Base-by-base conservation (phyloP, 64 coral and sea anemone genomes). In the Dendrophyllia cribrosa region DNA sequence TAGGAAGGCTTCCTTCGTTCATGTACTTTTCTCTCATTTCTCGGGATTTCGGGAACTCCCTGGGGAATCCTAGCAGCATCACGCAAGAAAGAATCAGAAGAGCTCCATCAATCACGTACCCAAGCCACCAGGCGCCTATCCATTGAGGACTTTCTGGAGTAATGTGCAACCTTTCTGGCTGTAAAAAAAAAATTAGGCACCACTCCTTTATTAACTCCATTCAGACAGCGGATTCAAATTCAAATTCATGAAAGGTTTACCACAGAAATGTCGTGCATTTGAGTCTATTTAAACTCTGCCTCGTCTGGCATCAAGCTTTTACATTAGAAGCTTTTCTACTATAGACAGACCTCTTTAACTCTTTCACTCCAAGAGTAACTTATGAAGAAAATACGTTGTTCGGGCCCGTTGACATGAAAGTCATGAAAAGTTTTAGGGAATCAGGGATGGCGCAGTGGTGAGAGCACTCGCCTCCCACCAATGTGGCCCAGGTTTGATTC, bases 71-170 rank as follows among this genome's bases (percentile, higher is more conserved):
- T 6, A 92, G 44, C 5, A 95, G 66, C 43, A 91, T 22, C 23
- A 98, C 8, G 0, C 87, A 62, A 48, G 59, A 87, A 2, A 96
- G 21, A 6, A 93, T 34, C 14, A 95, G 75, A 0, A 93, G 14
- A 34, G 70, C 6, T 52, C 90, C 96, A n/a, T 72, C 66, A 6
- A 82, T 61, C 20, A 91, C 45, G 47, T 80, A 98, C 21, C 90
- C 93, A 9, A 98, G 69, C 96, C 96, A 98, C 96, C 96, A 98
- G 67, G 96, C 96, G 7, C 96, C 96, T 61, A 95, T 89, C 96
- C 96, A 98, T 4, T 89, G 93, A 11, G 86, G 90, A 22, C 93
- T 82, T 10, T 77, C 76, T 9, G 80, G 14, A 9, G 83, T 86
- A 7, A 98, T 22, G 8, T 93, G 24, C 0, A 87, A 24, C 22